A percentile compares a stretch with the other conserved stretches of the same genome.
These are phyloP conservation scores for Achroia grisella DNA, from an alignment of 1,140 invertebrate species.

Conservation along the genomic window DNA sequence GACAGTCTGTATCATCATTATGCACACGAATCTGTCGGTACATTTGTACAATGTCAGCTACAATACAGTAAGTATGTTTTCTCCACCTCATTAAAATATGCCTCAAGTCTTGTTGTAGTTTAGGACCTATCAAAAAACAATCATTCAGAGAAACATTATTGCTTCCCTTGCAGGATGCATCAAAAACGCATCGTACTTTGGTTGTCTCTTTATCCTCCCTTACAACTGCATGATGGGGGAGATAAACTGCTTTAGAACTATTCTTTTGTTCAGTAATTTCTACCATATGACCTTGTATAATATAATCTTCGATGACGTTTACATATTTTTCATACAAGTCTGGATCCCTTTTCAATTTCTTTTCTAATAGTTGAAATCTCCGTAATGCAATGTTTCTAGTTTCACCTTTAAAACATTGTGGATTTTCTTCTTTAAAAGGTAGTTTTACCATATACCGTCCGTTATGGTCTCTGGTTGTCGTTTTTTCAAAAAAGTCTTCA, in stretches of 20 bases:
- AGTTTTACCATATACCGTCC: constrained; percentile 11
- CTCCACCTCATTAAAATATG: constrained; percentile 40
- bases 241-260: constrained; percentile 8
- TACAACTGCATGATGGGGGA: too few species aligned
- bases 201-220: constrained; percentile 34
- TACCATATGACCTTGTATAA: constrained; percentile 8
- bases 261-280: constrained; percentile 6
- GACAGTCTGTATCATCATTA: constrained; percentile 22
- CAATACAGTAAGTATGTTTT: constrained; percentile 25
- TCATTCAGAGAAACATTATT: constrained; percentile 22
- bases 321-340: constrained; percentile 10
- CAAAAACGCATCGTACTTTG: constrained; percentile 28
- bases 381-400: constrained; percentile 5
- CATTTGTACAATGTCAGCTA: constrained; percentile 48
- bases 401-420: constrained; percentile 6
- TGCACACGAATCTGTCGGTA: constrained; percentile 28
- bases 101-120: too few species aligned
- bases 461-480: constrained; percentile 4
- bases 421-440: constrained; percentile 11
- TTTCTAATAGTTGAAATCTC: constrained; percentile 11
- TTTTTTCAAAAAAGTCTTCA: constrained; percentile 9
- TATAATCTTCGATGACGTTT: constrained; percentile 14
- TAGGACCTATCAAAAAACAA: too few species aligned
- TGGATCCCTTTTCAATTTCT: constrained; percentile 5
- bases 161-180: background rate